These are phyloP conservation scores for Syndactyla subalaris DNA, from an alignment of 2,797 vertebrate genomes.

Conservation along the genomic window DNA sequence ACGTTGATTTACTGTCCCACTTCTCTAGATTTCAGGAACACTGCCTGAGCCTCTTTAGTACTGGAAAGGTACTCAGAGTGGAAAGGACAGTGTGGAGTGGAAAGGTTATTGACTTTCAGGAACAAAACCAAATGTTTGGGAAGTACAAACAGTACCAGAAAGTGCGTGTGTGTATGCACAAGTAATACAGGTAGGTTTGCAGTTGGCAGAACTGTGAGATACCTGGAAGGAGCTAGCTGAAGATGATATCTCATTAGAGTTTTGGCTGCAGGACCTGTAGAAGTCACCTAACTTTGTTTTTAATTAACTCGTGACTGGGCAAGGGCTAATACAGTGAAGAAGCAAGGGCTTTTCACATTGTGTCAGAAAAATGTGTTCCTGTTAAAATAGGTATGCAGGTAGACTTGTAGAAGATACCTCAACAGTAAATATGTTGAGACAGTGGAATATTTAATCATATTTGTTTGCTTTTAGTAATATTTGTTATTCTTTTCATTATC, in stretches of 20 bases:
- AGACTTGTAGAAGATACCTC: neutral
- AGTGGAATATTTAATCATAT: neutral
- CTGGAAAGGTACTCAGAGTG: neutral
- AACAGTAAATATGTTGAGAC: neutral
- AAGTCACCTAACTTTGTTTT: neutral
- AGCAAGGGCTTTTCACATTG: neutral
- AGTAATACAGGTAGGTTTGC: neutral
- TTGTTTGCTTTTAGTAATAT: neutral
- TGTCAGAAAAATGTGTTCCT: neutral
- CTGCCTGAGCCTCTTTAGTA: neutral
- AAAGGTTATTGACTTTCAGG: neutral
- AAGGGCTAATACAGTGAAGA: neutral
- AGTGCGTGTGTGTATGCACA: fast-evolving
- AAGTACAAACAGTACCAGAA: neutral
- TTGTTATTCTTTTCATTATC: neutral
- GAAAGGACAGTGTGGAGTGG: neutral
- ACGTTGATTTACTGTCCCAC: neutral
- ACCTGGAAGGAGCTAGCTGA: neutral
- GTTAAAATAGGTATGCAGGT: neutral
- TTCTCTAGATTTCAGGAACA: neutral
- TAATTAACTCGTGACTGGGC: neutral
- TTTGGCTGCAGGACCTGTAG: neutral
- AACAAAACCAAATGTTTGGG: neutral
- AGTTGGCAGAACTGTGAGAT: neutral
- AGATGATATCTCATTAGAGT: neutral